Conservation (phyloP, 2,113 vertebrate genomes). For the Phyllostomus discolor region DNA sequence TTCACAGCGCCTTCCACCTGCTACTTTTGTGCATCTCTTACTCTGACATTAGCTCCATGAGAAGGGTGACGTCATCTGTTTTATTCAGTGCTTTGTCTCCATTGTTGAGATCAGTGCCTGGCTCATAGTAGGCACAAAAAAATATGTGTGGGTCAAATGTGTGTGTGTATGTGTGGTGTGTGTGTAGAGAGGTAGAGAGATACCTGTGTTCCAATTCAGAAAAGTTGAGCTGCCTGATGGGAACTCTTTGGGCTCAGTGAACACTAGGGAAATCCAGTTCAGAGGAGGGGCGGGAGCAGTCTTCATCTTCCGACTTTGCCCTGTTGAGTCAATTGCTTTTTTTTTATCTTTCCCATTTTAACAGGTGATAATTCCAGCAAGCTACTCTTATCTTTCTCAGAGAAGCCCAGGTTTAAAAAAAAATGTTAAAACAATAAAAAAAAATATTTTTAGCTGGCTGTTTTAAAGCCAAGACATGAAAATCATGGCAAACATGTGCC, state of each 20-base stretch:
- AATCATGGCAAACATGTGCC: background rate
- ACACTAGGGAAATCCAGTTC: background rate
- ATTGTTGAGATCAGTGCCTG: background rate
- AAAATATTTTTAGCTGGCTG: background rate
- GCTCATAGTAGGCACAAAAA: background rate
- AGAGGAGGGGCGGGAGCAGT: background rate
- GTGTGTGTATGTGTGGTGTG: background rate
- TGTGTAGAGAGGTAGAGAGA: background rate
- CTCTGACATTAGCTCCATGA: background rate
- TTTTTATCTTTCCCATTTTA: background rate
- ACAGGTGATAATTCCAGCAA: background rate
- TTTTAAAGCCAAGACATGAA: background rate
- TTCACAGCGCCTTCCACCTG: background rate
- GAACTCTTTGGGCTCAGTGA: background rate
- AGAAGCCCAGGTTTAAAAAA: background rate
- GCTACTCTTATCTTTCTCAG: background rate
- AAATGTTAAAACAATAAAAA: background rate
- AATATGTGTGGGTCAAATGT: background rate
- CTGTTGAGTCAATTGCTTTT: background rate
- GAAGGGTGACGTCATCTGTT: background rate
- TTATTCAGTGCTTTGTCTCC: background rate
- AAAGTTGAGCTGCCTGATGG: background rate
- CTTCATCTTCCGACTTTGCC: background rate
- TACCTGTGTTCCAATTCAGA: background rate
- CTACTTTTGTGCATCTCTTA: fast-evolving